Evolutionary conservation across 2,113 vertebrate genomes (phyloP), one percentile per base, ranked within the genome.

Genomic region (Anser cygnoides): DNA sequence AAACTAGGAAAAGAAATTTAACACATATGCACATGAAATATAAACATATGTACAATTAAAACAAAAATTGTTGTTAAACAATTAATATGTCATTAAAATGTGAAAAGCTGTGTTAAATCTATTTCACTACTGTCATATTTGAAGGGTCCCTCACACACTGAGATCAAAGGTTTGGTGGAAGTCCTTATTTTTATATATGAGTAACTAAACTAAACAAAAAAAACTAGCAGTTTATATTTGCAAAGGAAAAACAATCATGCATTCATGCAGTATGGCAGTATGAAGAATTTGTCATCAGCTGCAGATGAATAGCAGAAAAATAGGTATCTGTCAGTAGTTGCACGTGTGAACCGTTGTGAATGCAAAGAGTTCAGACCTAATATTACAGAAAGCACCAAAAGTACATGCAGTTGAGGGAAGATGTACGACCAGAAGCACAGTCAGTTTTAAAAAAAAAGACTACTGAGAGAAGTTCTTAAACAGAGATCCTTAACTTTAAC

Each of bases 1-100:
- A 99, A 96, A 99, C 99, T 99, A 96, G 37, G 86, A 75, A 94
- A 95, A 92, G 16, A 90, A 57, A 63, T 58, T 68, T 77, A 92
- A 89, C 14, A 75, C 43, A 44, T 2, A 77, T 15, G 23, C n/a
- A 75, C 13, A 50, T 23, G 58, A 92, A 86, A 87, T 7, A 75
- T 21, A 29, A 71, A 76, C 59, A 35, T 20, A 79, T 10, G 49
- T 52, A 7, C 29, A 58, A 78, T 39, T 68, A 57, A 68, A 95
- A 17, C 18, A 82, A 65, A 41, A 72, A 73, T 21, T 29, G 41
- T 12, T 19, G 37, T 58, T 25, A 57, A 43, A 25, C 39, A 58
- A 35, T 76, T 35, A 44, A 23, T 16, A 26, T 46, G 22, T 35
- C 25, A 77, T 1, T 55, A 37, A 72, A 91, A 49, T 11, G 46